phyloP scores from a whole-genome alignment of 2,888 invertebrate genomes.

The Amphipoea oculea region DNA sequence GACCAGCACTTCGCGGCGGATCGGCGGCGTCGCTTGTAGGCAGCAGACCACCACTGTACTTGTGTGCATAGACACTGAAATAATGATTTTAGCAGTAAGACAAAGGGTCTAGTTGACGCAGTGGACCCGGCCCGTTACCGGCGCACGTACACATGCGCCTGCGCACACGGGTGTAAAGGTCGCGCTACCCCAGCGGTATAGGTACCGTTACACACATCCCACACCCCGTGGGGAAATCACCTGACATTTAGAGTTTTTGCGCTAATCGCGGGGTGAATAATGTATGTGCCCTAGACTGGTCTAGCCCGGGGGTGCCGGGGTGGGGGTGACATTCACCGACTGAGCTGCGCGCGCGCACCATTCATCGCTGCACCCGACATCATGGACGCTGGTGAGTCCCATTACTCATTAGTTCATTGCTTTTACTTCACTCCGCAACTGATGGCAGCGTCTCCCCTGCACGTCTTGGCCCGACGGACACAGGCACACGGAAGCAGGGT shows the following conservation, averaged over 20 bases:
- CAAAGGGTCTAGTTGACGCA: slow-evolving; percentile 7
- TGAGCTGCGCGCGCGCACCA: slow-evolving; percentile 65
- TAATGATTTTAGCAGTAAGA: neutral
- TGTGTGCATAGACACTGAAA: neutral
- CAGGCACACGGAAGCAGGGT: neutral
- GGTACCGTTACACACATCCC: slow-evolving; percentile 72
- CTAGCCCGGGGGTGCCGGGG: slow-evolving; percentile 64
- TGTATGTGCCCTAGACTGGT: slow-evolving; percentile 69
- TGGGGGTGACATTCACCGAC: slow-evolving; percentile 53
- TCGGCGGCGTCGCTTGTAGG: neutral
- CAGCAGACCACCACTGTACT: neutral
- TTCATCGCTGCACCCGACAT: slow-evolving; percentile 61
- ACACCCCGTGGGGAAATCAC: slow-evolving; percentile 60
- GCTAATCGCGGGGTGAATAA: slow-evolving; percentile 74
- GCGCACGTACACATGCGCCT: slow-evolving; percentile 19
- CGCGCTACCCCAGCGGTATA: slow-evolving; percentile 65
- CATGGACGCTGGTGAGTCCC: slow-evolving; percentile 81
- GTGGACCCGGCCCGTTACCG: slow-evolving; percentile 28
- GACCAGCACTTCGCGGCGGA: too few relatives aligned
- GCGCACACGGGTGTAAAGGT: slow-evolving; percentile 64
- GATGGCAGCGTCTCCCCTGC: slow-evolving; percentile 9
- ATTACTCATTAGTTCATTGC: slow-evolving; percentile 21
- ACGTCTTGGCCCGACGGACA: neutral
- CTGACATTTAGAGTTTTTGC: slow-evolving; percentile 84
- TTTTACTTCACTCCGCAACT: slow-evolving; percentile 3